Percentiles rank a stretch among this genome's conserved stretches.
These are phyloP conservation scores for Caenorhabditis sulstoni DNA, from an alignment of 2,888 invertebrate genomes.

Conservation along the genomic window DNA sequence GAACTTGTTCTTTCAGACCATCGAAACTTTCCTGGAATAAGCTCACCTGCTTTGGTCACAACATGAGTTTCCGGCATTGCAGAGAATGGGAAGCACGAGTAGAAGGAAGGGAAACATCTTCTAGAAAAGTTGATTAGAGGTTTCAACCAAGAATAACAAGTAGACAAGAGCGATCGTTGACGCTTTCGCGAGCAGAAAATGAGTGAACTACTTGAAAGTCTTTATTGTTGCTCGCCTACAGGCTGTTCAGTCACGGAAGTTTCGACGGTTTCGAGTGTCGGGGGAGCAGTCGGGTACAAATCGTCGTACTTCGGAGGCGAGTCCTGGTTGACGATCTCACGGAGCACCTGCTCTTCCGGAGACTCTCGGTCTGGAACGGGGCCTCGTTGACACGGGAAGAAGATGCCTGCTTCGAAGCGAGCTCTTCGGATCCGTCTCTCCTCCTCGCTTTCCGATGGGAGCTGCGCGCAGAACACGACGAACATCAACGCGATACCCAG, in stretches of 20 bases:
- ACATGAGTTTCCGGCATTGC: background rate
- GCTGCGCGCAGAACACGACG: conserved; percentile 17
- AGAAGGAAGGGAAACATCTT: conserved; percentile 3
- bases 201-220: too few species aligned
- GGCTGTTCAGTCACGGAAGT: background rate
- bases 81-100: background rate
- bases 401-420: background rate
- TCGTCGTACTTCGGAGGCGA: conserved; percentile 35
- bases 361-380: background rate
- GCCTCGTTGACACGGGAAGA: conserved; percentile 9
- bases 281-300: conserved; percentile 21
- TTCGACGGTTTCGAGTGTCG: background rate
- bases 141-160: too few species aligned
- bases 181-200: too few species aligned
- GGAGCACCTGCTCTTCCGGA: conserved; percentile 14
- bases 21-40: too few species aligned
- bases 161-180: too few species aligned
- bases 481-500: conserved; percentile 11
- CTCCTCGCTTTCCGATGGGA: conserved; percentile 1
- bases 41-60: conserved; percentile 10
- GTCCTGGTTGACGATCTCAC: conserved; percentile 17
- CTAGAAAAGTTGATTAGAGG: too few species aligned
- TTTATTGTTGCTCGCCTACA: background rate
- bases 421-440: background rate
- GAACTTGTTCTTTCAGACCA: background rate